Evolutionary conservation across 2,888 invertebrate genomes (phyloP).

Genomic region (Ormia ochracea): DNA sequence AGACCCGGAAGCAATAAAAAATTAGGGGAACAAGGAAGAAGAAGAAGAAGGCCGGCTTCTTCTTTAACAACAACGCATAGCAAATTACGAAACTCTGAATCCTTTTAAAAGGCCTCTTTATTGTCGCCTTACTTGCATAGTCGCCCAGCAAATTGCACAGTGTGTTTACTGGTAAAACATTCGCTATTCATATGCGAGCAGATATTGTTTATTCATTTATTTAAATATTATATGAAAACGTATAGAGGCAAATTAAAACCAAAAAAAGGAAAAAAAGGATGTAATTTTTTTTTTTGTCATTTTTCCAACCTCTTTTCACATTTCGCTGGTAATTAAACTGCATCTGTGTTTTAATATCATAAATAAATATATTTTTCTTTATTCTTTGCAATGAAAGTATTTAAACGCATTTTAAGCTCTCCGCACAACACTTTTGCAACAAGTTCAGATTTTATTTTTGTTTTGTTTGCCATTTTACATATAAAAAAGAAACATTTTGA

Average conservation of each 20-base stretch:
- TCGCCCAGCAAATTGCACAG: neutral
- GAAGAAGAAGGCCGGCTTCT: too few species aligned
- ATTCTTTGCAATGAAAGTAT: slow-evolving; percentile 55
- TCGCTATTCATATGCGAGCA: slow-evolving; percentile 13
- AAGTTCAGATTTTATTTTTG: slow-evolving; percentile 21
- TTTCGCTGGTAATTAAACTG: slow-evolving; percentile 49
- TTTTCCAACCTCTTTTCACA: neutral
- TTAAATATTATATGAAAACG: slow-evolving; percentile 49
- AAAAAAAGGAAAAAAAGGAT: neutral
- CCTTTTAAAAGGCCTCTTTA: too few species aligned
- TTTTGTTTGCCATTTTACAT: neutral
- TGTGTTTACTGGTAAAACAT: neutral
- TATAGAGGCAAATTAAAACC: slow-evolving; percentile 6
- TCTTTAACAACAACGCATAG: too few species aligned
- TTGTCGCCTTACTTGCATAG: neutral
- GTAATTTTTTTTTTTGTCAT: slow-evolving; percentile 16
- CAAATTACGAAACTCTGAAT: too few species aligned
- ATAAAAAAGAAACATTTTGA: neutral
- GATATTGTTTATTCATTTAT: slow-evolving; percentile 53
- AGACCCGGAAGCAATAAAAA: too few species aligned
- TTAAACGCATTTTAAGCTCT: slow-evolving; percentile 51
- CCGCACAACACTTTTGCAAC: slow-evolving; percentile 7
- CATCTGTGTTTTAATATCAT: slow-evolving; percentile 19
- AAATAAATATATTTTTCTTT: slow-evolving; percentile 48
- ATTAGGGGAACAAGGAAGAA: too few species aligned